These are phyloP conservation scores for Acyrthosiphon pisum DNA, from an alignment of 1,140 invertebrate genomes.

Conservation along the genomic window DNA sequence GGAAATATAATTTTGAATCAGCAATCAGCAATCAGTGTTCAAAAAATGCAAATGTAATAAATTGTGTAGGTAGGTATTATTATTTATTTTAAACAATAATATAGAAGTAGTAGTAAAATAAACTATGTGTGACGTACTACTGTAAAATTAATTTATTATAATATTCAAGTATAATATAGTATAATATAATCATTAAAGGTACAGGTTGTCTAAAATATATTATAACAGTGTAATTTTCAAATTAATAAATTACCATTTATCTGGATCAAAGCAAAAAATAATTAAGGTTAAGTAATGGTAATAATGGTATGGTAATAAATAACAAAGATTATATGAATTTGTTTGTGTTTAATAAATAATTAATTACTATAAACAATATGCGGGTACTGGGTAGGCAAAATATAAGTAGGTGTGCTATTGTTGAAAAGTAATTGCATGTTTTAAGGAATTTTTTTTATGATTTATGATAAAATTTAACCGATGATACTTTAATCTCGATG, in stretches of 20 bases:
- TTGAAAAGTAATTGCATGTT: background rate
- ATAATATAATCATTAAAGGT: background rate
- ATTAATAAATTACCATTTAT: background rate
- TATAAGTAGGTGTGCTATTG: background rate
- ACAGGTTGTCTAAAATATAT: background rate
- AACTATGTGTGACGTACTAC: background rate
- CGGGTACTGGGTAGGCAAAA: background rate
- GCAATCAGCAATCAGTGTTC: background rate
- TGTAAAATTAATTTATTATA: background rate
- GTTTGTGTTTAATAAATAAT: constrained; percentile 4
- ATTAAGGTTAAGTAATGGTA: too few species aligned
- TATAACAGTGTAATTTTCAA: background rate
- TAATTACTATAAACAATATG: background rate
- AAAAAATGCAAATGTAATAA: background rate
- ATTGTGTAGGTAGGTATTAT: background rate
- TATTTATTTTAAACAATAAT: background rate
- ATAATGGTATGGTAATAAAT: background rate
- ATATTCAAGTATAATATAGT: background rate
- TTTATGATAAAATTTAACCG: background rate
- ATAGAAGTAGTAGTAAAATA: background rate
- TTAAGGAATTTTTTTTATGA: background rate
- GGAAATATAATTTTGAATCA: background rate
- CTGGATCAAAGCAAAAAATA: background rate
- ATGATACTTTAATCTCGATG: background rate
- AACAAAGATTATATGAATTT: background rate